phyloP scores from a whole-genome alignment of 2,888 invertebrate genomes.

The Eugnorisma glareosa region DNA sequence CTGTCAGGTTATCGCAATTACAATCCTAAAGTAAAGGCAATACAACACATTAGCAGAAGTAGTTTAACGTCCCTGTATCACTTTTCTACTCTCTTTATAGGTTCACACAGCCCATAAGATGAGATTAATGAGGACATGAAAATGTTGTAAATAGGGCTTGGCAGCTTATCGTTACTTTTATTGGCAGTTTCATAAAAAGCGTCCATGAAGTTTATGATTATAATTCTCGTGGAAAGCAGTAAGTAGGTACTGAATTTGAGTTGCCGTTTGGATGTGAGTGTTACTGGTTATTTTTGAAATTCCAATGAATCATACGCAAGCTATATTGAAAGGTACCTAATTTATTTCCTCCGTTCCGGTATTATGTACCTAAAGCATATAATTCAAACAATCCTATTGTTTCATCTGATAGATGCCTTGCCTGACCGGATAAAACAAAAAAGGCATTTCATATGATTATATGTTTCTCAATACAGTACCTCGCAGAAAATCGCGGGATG shows the following conservation, averaged over 20 bases:
- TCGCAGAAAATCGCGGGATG: too few relatives aligned
- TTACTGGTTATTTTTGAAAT: neutral
- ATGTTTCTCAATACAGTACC: neutral
- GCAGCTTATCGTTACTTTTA: conserved; percentile 21
- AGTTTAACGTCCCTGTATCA: conserved; percentile 45
- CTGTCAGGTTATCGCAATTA: neutral
- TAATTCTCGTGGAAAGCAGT: neutral
- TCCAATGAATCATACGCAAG: neutral
- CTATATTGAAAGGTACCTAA: neutral
- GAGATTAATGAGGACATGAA: conserved; percentile 46
- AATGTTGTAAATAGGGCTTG: conserved; percentile 32
- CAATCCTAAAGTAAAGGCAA: conserved; percentile 17
- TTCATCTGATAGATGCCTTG: neutral
- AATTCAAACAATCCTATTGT: neutral
- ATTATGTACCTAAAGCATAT: neutral
- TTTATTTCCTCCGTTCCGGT: neutral
- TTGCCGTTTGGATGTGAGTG: neutral
- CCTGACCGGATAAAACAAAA: neutral
- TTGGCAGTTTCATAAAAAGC: conserved; percentile 26
- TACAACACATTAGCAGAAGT: conserved; percentile 26
- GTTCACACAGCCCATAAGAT: conserved; percentile 29
- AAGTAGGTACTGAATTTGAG: neutral
- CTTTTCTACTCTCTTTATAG: conserved; percentile 52
- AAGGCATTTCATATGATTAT: neutral
- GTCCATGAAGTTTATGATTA: conserved; percentile 2